These are phyloP conservation scores for Clanis bilineata DNA, from an alignment of 2,888 invertebrate species.

Conservation along the genomic window DNA sequence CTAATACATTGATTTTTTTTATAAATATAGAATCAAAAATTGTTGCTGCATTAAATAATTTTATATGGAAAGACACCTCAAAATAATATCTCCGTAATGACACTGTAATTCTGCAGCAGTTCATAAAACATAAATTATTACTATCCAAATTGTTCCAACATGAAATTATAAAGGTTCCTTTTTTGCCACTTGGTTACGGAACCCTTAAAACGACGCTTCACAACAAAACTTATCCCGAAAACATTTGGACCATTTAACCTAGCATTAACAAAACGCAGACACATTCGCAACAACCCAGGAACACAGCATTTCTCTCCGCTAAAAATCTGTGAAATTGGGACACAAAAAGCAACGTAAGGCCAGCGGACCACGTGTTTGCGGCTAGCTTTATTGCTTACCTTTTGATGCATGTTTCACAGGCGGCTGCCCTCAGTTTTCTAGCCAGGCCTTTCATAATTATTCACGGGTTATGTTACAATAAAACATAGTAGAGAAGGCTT, in stretches of 20 bases:
- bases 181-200: too few species aligned
- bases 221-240: too few species aligned
- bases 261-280: not conserved
- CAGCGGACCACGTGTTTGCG: conserved; percentile 27
- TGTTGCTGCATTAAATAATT: too few species aligned
- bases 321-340: conserved; percentile 15
- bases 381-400: conserved; percentile 33
- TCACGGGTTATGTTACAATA: conserved; percentile 34
- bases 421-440: conserved; percentile 37
- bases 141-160: too few species aligned
- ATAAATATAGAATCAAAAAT: too few species aligned
- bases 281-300: conserved; percentile 3
- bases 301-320: conserved; percentile 2
- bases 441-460: conserved; percentile 52
- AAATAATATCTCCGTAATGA: too few species aligned
- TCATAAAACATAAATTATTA: too few species aligned
- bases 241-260: not conserved
- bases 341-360: conserved; percentile 19
- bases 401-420: conserved; percentile 43
- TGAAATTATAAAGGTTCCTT: too few species aligned
- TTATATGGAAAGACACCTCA: too few species aligned
- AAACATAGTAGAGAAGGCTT: not conserved
- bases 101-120: too few species aligned
- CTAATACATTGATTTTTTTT: too few species aligned
- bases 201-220: too few species aligned